These are phyloP conservation scores for Gopherus flavomarginatus DNA, from an alignment of 2,113 vertebrate species.

Conservation along the genomic window DNA sequence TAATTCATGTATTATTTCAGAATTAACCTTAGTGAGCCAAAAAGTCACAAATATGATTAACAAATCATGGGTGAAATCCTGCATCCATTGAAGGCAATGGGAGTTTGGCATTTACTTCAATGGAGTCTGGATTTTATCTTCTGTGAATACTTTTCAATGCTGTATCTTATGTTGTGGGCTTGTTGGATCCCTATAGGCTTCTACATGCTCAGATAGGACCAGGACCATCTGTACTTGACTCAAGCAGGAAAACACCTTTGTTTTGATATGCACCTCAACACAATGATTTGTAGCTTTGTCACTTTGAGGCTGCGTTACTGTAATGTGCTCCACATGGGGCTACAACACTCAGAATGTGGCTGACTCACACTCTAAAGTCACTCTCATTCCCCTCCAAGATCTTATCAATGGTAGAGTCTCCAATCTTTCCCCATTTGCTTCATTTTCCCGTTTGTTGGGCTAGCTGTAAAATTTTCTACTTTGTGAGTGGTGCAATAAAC, in stretches of 20 bases:
- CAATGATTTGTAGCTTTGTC: neutral
- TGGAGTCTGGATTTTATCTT: neutral
- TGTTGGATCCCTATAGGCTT: neutral
- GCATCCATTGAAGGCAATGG: neutral
- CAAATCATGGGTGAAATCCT: slow-evolving; percentile 7
- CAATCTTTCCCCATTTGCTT: neutral
- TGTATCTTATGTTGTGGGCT: neutral
- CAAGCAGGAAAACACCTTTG: slow-evolving; percentile 30
- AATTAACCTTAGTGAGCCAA: slow-evolving; percentile 6
- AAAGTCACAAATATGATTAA: neutral
- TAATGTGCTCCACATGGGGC: neutral
- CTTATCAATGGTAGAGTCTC: neutral
- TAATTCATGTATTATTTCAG: neutral
- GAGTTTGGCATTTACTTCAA: slow-evolving; percentile 33
- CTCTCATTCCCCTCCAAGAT: neutral
- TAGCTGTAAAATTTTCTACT: neutral
- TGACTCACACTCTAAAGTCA: neutral
- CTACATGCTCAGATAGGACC: neutral
- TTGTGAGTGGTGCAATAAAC: neutral
- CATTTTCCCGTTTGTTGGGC: neutral
- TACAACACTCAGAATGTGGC: neutral
- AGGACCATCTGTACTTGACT: neutral
- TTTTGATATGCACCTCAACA: neutral
- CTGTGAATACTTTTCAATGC: neutral
- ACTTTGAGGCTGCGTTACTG: neutral